phyloP scores from a whole-genome alignment of 23 tunicate genomes.

The Styela plicata region DNA sequence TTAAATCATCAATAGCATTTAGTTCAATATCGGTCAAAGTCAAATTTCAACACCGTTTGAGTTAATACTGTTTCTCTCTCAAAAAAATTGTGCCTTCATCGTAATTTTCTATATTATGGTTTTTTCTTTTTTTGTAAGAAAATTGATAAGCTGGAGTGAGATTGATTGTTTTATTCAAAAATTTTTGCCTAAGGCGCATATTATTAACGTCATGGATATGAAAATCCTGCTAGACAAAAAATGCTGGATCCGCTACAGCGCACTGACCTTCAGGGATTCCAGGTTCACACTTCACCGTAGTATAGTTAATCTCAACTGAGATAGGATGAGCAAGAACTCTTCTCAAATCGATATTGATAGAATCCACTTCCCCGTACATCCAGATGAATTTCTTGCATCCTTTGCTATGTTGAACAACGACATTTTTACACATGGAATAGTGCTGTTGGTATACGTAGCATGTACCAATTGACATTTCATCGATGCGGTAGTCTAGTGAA shows the following conservation, averaged over 20 bases:
- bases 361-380: neutral
- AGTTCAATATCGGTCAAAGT: no score
- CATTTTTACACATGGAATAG: neutral
- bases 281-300: neutral
- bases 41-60: neutral
- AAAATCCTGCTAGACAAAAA: no score
- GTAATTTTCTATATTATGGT: no score
- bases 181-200: no score
- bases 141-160: no score
- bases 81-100: no score
- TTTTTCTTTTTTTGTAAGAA: no score
- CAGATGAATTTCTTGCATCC: neutral
- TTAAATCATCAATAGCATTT: no score
- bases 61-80: neutral
- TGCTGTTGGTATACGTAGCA: neutral
- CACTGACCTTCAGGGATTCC: neutral
- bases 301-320: neutral
- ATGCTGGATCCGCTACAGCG: no score
- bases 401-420: neutral
- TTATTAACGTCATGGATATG: no score
- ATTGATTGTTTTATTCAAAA: no score
- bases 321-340: neutral
- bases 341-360: neutral
- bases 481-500: neutral
- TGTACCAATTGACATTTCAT: neutral